These are phyloP conservation scores for Perccottus glenii DNA, from an alignment of 2,113 vertebrate species.

Conservation along the genomic window DNA sequence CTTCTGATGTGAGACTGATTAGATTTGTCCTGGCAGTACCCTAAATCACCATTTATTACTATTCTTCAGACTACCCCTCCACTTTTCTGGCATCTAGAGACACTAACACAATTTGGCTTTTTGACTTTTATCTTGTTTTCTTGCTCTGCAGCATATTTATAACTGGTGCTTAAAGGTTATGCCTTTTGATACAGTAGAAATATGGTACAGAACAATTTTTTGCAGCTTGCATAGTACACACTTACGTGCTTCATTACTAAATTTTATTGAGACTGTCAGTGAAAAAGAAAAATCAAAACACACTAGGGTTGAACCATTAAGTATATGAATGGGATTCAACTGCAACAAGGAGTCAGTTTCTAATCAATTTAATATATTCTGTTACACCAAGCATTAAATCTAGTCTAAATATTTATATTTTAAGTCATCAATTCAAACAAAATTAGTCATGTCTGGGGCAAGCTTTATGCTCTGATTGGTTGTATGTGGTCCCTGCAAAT, in stretches of 20 bases:
- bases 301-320: no score
- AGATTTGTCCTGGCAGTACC: constrained; percentile 38
- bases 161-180: not conserved
- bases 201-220: not conserved
- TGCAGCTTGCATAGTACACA: constrained; percentile 2
- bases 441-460: no score
- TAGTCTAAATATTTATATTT: no score
- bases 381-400: no score
- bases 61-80: constrained; percentile 13
- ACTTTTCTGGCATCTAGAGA: constrained; percentile 2
- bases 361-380: no score
- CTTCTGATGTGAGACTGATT: constrained; percentile 50
- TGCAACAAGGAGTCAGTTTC: no score
- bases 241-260: not conserved
- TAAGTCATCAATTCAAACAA: no score
- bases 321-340: no score
- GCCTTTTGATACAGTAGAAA: constrained; percentile 14
- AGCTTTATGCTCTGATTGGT: no score
- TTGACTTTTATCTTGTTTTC: constrained; percentile 10
- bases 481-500: no score
- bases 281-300: not conserved
- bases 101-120: not conserved
- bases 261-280: not conserved
- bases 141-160: constrained; percentile 1
- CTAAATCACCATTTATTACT: constrained; percentile 39